Evolutionary conservation across 2,888 invertebrate genomes (phyloP), one percentile per base, ranked within the genome.

Genomic region (Phortica okadai): DNA sequence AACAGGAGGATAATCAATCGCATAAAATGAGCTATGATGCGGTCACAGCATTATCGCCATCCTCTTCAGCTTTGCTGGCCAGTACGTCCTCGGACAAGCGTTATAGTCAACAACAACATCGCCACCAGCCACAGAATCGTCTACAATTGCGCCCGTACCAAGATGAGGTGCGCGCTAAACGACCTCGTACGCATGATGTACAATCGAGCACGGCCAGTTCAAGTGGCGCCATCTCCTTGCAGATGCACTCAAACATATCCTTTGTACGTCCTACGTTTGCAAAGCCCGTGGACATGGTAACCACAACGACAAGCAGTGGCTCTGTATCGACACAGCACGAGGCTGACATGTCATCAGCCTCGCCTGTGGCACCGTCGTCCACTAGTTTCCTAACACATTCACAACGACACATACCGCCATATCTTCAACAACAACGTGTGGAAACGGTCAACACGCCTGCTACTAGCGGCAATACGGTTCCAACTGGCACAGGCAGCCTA

Each of bases 211-310:
- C 73, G 54, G 44, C 75, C 77, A 69, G 73, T 58, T 33, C 77
- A 33, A 77, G 78, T 44, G 74, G 76, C 21, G 67, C 70, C 59
- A 76, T 73, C 1, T 78, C 75, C 7, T 74, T 82, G 7, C 76
- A 80, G 14, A 73, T 77, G 1, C 89, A 89, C 58, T 77, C 86
- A 6, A 90, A 90, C 70, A 83, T 90, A 11, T 90, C 90, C 1
- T 88, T 90, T 79, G 90, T 90, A 67, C 86, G 90, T 10, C 90
- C 90, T 1, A 90, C 90, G 0, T 89, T 89, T 73, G 83, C 86
- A 41, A 90, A 90, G 74, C 87, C 89, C 0, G 79, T 83, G 6
- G 86, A 88, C 50, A 81, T 89, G 73, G 90, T 89, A 0, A 89
- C 90, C n/a, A 89, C 89, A 8, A 88, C 88, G 11, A 87, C 82